Conservation (phyloP, 2,113 vertebrate species). For the Bothrops jararaca region DNA sequence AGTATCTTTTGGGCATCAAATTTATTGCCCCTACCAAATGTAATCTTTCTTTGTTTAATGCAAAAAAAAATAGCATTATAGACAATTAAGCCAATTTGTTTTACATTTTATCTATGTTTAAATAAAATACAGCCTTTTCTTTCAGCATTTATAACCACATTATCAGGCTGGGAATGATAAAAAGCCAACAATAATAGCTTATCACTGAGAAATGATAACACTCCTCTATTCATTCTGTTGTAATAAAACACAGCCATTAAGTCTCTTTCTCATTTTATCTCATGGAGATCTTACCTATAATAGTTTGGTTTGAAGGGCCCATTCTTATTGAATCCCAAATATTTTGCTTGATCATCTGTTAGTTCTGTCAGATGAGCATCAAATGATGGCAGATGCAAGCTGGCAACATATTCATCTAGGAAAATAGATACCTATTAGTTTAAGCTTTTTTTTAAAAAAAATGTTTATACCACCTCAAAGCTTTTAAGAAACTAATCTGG, state of each 20-base stretch:
- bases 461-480: not conserved
- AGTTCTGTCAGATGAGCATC: slow-evolving; percentile 84
- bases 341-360: slow-evolving; percentile 82
- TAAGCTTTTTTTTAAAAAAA: not conserved
- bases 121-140: not conserved
- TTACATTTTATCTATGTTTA: not conserved
- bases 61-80: not conserved
- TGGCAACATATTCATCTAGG: slow-evolving; percentile 83
- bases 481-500: not conserved
- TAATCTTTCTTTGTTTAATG: not conserved
- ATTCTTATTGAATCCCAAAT: slow-evolving; percentile 85
- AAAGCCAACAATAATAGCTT: not conserved
- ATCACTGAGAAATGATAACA: not conserved
- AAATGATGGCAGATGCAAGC: slow-evolving; percentile 81
- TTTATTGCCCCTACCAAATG: not conserved
- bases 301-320: slow-evolving; percentile 87
- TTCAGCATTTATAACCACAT: not conserved
- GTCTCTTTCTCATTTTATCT: not conserved
- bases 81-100: not conserved
- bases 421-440: not conserved
- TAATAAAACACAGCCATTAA: not conserved
- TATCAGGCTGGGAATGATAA: not conserved
- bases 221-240: not conserved
- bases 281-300: slow-evolving; percentile 71
- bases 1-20: not conserved